phyloP scores from a whole-genome alignment of 2,888 invertebrate genomes.

The Ctena decussata region DNA sequence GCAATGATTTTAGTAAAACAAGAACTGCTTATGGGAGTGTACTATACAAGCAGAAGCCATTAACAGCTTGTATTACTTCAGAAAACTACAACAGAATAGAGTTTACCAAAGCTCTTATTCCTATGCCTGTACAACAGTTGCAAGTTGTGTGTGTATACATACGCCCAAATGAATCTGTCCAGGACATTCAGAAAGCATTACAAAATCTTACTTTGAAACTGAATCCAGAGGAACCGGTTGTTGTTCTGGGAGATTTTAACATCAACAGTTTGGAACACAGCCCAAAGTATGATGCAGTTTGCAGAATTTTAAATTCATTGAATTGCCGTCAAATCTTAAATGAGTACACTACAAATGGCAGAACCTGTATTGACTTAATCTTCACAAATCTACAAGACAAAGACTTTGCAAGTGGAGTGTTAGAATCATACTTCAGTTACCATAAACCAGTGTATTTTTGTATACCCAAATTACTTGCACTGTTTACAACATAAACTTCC shows the following conservation, averaged over 20 bases:
- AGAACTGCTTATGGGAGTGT: neutral
- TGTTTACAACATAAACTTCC: no score
- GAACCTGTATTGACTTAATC: neutral
- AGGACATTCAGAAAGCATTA: neutral
- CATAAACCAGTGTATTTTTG: no score
- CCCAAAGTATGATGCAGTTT: neutral
- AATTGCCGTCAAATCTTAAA: neutral
- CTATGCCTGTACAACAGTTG: neutral
- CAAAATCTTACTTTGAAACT: neutral
- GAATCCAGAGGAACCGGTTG: neutral
- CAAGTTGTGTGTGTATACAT: neutral
- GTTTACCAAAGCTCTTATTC: neutral
- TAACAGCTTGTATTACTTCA: neutral
- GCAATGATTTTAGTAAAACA: no score
- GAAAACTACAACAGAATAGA: no score
- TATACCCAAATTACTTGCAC: no score
- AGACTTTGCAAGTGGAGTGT: no score
- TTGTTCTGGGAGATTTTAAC: neutral
- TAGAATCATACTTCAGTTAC: no score
- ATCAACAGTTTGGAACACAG: neutral
- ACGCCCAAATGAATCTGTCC: neutral
- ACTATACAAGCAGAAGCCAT: neutral
- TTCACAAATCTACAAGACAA: neutral
- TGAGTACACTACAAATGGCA: neutral
- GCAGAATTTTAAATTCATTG: neutral